Evolutionary conservation across 2,113 vertebrate species (phyloP).

Genomic region (Neoarius graeffei): DNA sequence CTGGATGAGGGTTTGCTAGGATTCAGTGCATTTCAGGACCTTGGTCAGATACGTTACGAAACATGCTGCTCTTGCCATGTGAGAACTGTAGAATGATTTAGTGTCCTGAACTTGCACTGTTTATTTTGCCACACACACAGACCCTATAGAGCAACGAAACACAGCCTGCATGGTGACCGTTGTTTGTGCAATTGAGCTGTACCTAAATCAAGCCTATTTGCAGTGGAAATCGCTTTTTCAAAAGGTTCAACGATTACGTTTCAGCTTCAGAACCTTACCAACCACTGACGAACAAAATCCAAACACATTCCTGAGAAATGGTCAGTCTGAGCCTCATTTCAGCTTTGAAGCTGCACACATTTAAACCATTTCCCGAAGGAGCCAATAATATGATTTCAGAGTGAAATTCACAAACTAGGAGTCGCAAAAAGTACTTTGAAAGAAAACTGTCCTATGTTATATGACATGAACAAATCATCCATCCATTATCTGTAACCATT

Average conservation of each 20-base stretch:
- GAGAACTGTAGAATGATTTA: not conserved
- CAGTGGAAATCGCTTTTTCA: not conserved
- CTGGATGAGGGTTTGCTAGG: not conserved
- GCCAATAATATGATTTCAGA: not conserved
- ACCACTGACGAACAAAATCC: not conserved
- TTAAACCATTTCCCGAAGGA: not conserved
- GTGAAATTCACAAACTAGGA: not conserved
- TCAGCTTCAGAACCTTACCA: not conserved
- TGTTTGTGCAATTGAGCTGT: not conserved
- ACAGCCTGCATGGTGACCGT: no score
- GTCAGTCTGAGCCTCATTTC: not conserved
- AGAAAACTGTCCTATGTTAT: no score
- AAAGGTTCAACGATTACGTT: not conserved
- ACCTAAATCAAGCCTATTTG: conserved; percentile 7
- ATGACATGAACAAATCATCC: no score
- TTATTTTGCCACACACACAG: not conserved
- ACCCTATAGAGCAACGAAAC: not conserved
- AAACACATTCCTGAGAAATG: not conserved
- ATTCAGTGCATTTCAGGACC: conserved; percentile 24
- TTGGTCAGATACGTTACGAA: conserved; percentile 31
- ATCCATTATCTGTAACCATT: no score
- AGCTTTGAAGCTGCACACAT: not conserved
- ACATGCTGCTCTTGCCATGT: no score
- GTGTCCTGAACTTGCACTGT: no score
- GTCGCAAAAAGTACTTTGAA: not conserved